Conservation (phyloP, 2,888 invertebrate species). For the Atherix ibis region DNA sequence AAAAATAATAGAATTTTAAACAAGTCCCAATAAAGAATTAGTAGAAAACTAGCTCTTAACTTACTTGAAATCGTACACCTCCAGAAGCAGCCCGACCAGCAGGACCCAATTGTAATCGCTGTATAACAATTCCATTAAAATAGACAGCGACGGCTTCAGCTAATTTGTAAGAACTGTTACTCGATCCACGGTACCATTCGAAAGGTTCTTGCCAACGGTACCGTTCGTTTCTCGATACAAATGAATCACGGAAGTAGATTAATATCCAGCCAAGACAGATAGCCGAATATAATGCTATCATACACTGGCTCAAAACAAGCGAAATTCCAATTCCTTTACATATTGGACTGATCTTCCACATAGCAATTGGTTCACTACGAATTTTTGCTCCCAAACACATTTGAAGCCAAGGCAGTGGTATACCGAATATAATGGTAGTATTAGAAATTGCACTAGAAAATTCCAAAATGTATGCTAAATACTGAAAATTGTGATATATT, state of each 20-base stretch:
- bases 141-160: slow-evolving; percentile 72
- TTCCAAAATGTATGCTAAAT: slow-evolving; percentile 73
- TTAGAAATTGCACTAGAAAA: slow-evolving; percentile 76
- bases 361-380: slow-evolving; percentile 70
- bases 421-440: slow-evolving; percentile 68
- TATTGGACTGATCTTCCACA: slow-evolving; percentile 87
- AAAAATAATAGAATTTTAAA: too few relatives aligned
- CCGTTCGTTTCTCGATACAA: slow-evolving; percentile 59
- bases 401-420: slow-evolving; percentile 72
- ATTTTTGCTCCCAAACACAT: slow-evolving; percentile 73
- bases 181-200: slow-evolving; percentile 49
- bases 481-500: slow-evolving; percentile 78
- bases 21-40: too few relatives aligned
- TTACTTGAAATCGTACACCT: slow-evolving; percentile 24
- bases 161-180: slow-evolving; percentile 37
- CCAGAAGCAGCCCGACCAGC: slow-evolving; percentile 23
- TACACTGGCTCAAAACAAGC: slow-evolving; percentile 58
- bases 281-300: slow-evolving; percentile 74
- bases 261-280: slow-evolving; percentile 85
- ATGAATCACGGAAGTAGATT: slow-evolving; percentile 74
- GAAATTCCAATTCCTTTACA: slow-evolving; percentile 82
- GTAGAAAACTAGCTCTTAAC: slow-evolving; percentile 15
- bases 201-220: slow-evolving; percentile 72
- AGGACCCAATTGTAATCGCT: slow-evolving; percentile 32
- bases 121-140: slow-evolving; percentile 66